Evolutionary conservation across 2,113 vertebrate species (phyloP), one percentile per base, ranked within the genome.

Genomic region (Cyanistes caeruleus): DNA sequence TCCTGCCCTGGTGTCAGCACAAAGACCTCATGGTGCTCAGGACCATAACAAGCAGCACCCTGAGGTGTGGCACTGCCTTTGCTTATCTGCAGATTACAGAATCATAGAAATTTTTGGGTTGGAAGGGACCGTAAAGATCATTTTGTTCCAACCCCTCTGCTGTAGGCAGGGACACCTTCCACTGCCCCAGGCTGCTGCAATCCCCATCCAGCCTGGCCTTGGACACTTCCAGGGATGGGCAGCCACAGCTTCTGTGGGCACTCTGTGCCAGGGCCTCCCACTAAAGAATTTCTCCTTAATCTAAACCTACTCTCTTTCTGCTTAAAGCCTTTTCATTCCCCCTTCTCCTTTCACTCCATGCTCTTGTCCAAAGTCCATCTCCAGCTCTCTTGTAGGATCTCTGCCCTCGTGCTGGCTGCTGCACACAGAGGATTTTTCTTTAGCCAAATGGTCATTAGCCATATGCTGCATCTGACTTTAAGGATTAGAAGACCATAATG

Each of bases 401-500:
- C 24, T 78, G 80, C 35, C 64, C 27, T 67, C 0, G 1, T 46
- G 24, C 75, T 46, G 70, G 39, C 76, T 80, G 55, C 73, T 84
- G 80, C 76, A 41, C 48, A 23, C 33, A 28, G 0, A 81, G 60
- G 83, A 41, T 92, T 93, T 89, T 77, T 49, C 88, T 90, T 51
- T 3, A 77, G 90, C 92, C 80, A 87, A 56, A 52, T 65, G 73
- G 73, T n/a, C 52, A 46, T 93, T 81, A 96, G 80, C 93, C 86
- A 49, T 78, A 44, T 78, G 91, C 76, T 78, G 60, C 64, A 37
- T 44, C 93, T 68, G 80, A 49, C 52, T 95, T 56, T 8, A 35
- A 48, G 48, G 84, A 95, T 95, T 93, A 90, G 73, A 70, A 55
- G n/a, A 33, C 30, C 0, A 0, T 85, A 95, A 81, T 58, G 56